These are phyloP conservation scores for Paracentrotus lividus DNA, from an alignment of 53 echinoderm and acorn worm species.

Conservation along the genomic window DNA sequence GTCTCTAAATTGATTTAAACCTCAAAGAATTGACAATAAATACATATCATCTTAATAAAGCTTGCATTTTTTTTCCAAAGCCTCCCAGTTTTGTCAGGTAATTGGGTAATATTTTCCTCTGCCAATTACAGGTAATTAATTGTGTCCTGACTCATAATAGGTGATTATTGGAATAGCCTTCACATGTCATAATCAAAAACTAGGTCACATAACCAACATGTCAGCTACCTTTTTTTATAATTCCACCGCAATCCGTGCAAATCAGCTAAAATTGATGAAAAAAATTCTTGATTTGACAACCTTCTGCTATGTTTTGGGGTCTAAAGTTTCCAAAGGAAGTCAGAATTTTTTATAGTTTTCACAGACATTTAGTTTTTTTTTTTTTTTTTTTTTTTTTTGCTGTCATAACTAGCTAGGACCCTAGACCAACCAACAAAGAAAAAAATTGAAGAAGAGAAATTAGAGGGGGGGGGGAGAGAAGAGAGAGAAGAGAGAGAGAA, in stretches of 20 bases:
- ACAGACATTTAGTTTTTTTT: too few relatives aligned
- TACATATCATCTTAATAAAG: background rate
- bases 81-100: background rate
- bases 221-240: background rate
- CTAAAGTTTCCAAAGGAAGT: background rate
- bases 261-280: background rate
- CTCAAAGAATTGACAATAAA: background rate
- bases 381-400: too few relatives aligned
- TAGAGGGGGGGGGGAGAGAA: background rate
- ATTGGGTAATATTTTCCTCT: constrained; percentile 3
- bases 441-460: background rate
- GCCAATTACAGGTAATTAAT: constrained; percentile 33
- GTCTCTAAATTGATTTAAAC: background rate
- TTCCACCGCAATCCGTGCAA: background rate
- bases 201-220: background rate
- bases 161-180: constrained; percentile 34
- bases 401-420: too few relatives aligned
- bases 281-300: constrained; percentile 4
- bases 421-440: background rate
- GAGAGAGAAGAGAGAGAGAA: background rate
- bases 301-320: background rate
- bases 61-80: background rate
- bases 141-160: constrained; percentile 8
- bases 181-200: background rate
- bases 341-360: background rate